phyloP scores from a whole-genome alignment of 2,888 invertebrate species.

The Xanthorhoe spadicearia region DNA sequence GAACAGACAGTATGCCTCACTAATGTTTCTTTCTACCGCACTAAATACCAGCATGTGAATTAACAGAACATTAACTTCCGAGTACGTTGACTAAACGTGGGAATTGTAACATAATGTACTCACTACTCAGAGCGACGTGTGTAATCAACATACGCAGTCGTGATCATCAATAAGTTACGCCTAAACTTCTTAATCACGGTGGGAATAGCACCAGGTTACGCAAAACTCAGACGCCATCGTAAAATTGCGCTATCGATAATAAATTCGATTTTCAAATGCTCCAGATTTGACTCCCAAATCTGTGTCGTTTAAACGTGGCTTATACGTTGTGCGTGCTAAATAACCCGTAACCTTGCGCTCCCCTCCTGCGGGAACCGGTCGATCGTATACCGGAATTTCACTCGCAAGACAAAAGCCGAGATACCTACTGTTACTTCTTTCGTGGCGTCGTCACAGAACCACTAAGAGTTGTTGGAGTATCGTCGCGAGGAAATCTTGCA shows the following conservation, averaged over 20 bases:
- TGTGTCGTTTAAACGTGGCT: conserved; percentile 34
- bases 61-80: conserved; percentile 28
- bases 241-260: not conserved
- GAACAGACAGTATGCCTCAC: conserved; percentile 11
- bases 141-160: conserved; percentile 24
- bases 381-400: conserved; percentile 63
- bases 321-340: conserved; percentile 67
- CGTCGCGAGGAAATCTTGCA: conserved; percentile 50
- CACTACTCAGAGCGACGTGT: conserved; percentile 28
- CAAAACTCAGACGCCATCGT: not conserved
- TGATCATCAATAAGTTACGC: conserved; percentile 13
- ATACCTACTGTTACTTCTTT: conserved; percentile 16
- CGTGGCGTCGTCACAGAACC: conserved; percentile 5
- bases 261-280: conserved; percentile 3
- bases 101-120: conserved; percentile 38
- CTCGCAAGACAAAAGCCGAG: conserved; percentile 56
- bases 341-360: conserved; percentile 74
- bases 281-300: conserved; percentile 33
- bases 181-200: not conserved
- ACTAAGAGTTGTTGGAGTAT: conserved; percentile 32
- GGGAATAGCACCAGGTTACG: not conserved
- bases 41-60: conserved; percentile 33
- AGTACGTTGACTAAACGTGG: conserved; percentile 40
- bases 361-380: conserved; percentile 76
- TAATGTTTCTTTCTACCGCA: conserved; percentile 10